Evolutionary conservation across 2,888 invertebrate genomes (phyloP).

Genomic region (Euzophera pinguis): DNA sequence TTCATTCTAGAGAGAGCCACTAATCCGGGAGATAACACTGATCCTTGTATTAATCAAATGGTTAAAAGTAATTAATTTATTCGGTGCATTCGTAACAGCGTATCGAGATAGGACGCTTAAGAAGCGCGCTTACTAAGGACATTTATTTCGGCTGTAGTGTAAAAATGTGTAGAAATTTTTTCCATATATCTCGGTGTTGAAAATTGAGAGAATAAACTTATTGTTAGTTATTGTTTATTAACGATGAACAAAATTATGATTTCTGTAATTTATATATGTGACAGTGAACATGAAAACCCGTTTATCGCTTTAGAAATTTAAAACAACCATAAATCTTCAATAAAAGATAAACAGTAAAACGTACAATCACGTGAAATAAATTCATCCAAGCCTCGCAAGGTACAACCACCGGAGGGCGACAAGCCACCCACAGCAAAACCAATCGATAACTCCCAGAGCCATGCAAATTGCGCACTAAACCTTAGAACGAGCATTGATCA

Average conservation of each 20-base stretch:
- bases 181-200: too few species aligned
- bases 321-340: neutral
- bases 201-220: too few species aligned
- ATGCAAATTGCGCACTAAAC: slow-evolving; percentile 16
- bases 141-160: too few species aligned
- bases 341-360: neutral
- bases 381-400: neutral
- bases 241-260: too few species aligned
- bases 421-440: slow-evolving; percentile 1
- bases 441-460: slow-evolving; percentile 2
- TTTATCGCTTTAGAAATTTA: too few species aligned
- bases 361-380: neutral
- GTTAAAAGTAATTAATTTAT: slow-evolving; percentile 68
- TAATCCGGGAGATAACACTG: slow-evolving; percentile 66
- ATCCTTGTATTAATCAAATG: slow-evolving; percentile 64
- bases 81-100: slow-evolving; percentile 52
- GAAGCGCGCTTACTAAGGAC: neutral
- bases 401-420: neutral
- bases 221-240: too few species aligned
- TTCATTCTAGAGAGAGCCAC: slow-evolving; percentile 55
- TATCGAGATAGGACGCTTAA: slow-evolving; percentile 36
- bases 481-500: slow-evolving; percentile 23
- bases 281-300: too few species aligned
- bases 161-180: too few species aligned
- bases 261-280: too few species aligned